Base-by-base conservation (phyloP, 2,113 vertebrate genomes). In the Gambusia holbrooki region DNA sequence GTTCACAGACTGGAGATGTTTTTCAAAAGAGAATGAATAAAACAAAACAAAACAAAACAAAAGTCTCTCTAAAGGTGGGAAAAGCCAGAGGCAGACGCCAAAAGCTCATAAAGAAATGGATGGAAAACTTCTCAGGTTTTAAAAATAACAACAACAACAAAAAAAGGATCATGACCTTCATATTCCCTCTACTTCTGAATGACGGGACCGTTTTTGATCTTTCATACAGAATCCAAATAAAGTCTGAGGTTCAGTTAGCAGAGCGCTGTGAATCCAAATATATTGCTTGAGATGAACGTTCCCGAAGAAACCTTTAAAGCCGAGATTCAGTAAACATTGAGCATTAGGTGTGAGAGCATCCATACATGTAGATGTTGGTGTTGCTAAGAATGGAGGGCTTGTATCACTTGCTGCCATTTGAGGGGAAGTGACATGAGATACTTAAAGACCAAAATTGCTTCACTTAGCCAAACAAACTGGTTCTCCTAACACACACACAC, bases 401-500 rank as follows among this genome's bases (percentile, higher is more conserved):
- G 91, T 92, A 92, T 91, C 88, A 90, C 79, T 90, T 90, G 89
- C 78, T 73, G 75, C 83, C 84, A 87, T 88, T 79, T 84, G 74
- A 92, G 89, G 83, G 93, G 92, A 94, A 93, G 88, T 92, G 92
- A 93, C 86, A 93, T 73, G 82, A 90, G 91, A 93, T 93, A 91
- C 88, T 91, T 90, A 83, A 93, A 93, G 90, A 92, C 81, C 76
- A 91, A 94, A 94, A 92, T 90, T 93, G 88, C 87, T 81, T 90
- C 83, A 90, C 90, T 93, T 92, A 87, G 88, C 85, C 88, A 90
- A 91, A 93, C 91, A 93, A 91, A 91, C 91, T 86, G 79, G 74
- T 62, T 86, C 77, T 84, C 72, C 67, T 81, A 84, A 90, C 74
- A 88, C 69, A 69, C 72, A 81, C 65, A 60, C 64, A 68, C 70